These are phyloP conservation scores for Epinephelus moara DNA, from an alignment of 2,113 vertebrate species.

Conservation along the genomic window DNA sequence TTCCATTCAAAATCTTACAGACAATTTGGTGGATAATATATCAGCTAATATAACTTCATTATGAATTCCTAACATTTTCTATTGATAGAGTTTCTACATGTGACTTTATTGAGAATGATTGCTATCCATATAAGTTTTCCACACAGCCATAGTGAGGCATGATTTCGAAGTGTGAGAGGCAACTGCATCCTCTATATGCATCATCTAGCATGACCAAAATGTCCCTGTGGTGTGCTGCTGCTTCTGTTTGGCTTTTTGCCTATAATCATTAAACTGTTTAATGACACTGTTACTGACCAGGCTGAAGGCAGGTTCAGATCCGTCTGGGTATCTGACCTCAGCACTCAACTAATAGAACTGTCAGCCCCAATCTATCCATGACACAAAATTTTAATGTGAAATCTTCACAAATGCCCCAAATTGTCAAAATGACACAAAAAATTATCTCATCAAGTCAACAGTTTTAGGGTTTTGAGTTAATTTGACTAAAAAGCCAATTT, in stretches of 20 bases:
- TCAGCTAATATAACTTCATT: background rate
- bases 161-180: background rate
- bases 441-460: too few relatives aligned
- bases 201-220: background rate
- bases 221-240: background rate
- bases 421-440: too few relatives aligned
- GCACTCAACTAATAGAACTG: too few relatives aligned
- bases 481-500: too few relatives aligned
- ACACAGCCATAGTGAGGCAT: background rate
- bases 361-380: too few relatives aligned
- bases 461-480: too few relatives aligned
- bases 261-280: slow-evolving; percentile 2
- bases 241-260: slow-evolving; percentile 15
- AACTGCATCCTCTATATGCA: background rate
- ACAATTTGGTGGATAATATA: background rate
- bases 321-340: background rate
- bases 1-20: background rate
- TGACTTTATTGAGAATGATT: background rate
- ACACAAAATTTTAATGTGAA: too few relatives aligned
- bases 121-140: background rate
- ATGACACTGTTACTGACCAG: background rate
- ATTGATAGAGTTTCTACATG: background rate
- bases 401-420: too few relatives aligned
- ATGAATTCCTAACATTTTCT: background rate
- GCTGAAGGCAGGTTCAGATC: background rate